A percentile compares a stretch with the other conserved stretches of the same genome.
phyloP scores from a whole-genome alignment of 1,140 invertebrate genomes.

The Subanguina moxae region DNA sequence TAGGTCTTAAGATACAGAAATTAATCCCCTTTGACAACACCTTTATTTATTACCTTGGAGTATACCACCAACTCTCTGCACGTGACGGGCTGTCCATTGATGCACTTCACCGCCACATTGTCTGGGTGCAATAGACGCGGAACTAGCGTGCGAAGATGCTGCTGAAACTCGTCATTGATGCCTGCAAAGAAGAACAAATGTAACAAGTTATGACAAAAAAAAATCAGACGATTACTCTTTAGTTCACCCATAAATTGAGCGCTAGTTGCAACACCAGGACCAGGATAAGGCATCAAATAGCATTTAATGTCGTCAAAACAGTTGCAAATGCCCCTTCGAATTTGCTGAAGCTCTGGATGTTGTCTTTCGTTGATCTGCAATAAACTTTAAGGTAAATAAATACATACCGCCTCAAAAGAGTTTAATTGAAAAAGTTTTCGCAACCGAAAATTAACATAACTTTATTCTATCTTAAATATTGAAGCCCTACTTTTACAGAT shows the following conservation, averaged over 20 bases:
- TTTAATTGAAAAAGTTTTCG: too few relatives aligned
- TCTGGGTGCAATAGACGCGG: slow-evolving; percentile 80
- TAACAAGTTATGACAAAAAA: slow-evolving; percentile 1
- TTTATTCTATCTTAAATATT: too few relatives aligned
- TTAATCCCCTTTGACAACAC: not conserved
- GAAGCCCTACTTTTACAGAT: too few relatives aligned
- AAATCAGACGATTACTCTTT: slow-evolving; percentile 5
- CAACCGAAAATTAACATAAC: too few relatives aligned
- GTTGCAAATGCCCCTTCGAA: slow-evolving; percentile 84
- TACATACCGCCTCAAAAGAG: too few relatives aligned
- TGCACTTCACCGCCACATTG: slow-evolving; percentile 90
- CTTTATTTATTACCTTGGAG: slow-evolving; percentile 82
- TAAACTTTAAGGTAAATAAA: too few relatives aligned
- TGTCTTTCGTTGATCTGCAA: slow-evolving; percentile 69
- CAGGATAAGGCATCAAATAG: slow-evolving; percentile 96
- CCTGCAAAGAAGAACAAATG: slow-evolving; percentile 64
- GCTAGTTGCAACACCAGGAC: slow-evolving; percentile 88
- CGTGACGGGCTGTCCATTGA: slow-evolving; percentile 85
- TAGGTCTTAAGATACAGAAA: slow-evolving; percentile 69
- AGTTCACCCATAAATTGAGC: slow-evolving; percentile 83
- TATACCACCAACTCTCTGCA: slow-evolving; percentile 89
- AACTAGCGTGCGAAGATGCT: slow-evolving; percentile 76
- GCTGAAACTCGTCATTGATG: slow-evolving; percentile 87
- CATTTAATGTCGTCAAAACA: slow-evolving; percentile 92
- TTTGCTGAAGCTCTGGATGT: slow-evolving; percentile 85